Evolutionary conservation across 2,113 vertebrate genomes (phyloP), one percentile per base, ranked within the genome.

Genomic region (Athene cunicularia): DNA sequence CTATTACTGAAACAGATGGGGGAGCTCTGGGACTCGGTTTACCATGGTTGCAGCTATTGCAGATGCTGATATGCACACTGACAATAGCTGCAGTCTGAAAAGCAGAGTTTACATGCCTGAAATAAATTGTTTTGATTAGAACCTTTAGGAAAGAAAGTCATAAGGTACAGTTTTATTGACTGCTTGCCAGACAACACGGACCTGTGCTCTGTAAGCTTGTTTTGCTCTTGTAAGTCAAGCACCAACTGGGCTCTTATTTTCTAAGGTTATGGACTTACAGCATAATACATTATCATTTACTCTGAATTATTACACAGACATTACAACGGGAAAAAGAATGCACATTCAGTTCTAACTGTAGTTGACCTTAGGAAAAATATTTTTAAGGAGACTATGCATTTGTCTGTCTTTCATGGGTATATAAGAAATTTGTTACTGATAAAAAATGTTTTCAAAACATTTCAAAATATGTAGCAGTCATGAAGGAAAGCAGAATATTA

Each of bases 121-220:
- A 98, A 98, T 98, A 98, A 98, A 98, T 98, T 98, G 98, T 98
- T 98, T 98, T 98, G 98, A 98, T 98, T 98, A 98, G 97, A 98
- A 98, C 97, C 98, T 98, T 98, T 98, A 98, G 98, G 97, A 98
- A 97, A 98, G 96, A 98, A 98, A 98, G 98, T 98, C 98, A 98
- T 98, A 98, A 98, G 98, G 97, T 97, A 98, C 96, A 94, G 95
- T 98, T 98, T 98, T 98, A 98, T 98, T 98, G 98, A 98, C 98
- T 97, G 96, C 96, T 98, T 98, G 98, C 98, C 98, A 98, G 98
- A 95, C 96, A 98, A 94, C 95, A 94, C 80, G 98, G 96, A 96
- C 97, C 96, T 92, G 53, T 97, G 96, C 95, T 97, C 97, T 71
- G 74, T 96, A 95, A 98, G 97, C 98, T 98, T 97, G 97, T 98